Conservation (phyloP, 1,140 invertebrate genomes). For the Habropoda laboriosa region DNA sequence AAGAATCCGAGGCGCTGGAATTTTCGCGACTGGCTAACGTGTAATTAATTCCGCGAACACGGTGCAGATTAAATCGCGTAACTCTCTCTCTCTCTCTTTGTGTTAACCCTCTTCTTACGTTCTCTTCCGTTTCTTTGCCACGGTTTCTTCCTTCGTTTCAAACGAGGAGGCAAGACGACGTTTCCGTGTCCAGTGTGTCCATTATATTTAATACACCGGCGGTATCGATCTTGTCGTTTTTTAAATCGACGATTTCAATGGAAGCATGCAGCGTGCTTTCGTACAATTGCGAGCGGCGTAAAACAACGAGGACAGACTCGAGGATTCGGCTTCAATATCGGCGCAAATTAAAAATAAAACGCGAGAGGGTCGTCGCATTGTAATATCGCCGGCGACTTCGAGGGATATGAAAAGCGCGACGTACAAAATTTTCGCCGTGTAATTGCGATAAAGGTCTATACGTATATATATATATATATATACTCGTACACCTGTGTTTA, state of each 20-base stretch:
- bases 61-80: conserved; percentile 1
- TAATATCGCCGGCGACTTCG: conserved; percentile 1
- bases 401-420: not conserved
- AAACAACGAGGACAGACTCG: not conserved
- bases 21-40: conserved; percentile 9
- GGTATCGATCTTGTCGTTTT: conserved; percentile 6
- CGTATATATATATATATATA: not conserved
- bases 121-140: too few relatives aligned
- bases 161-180: not conserved
- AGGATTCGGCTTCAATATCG: conserved; percentile 23
- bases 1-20: conserved; percentile 16
- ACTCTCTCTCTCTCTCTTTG: not conserved
- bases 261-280: not conserved
- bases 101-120: too few relatives aligned
- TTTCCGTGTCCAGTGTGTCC: not conserved
- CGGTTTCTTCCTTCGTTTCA: not conserved
- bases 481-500: not conserved
- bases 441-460: not conserved
- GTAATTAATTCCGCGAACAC: conserved; percentile 19
- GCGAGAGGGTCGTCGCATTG: conserved; percentile 1
- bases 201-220: not conserved
- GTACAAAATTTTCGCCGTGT: not conserved
- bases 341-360: conserved; percentile 40
- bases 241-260: conserved; percentile 1
- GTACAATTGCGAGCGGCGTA: conserved; percentile 6